Evolutionary conservation across 2,888 invertebrate genomes (phyloP).

Genomic region (Amblyteles armatorius): DNA sequence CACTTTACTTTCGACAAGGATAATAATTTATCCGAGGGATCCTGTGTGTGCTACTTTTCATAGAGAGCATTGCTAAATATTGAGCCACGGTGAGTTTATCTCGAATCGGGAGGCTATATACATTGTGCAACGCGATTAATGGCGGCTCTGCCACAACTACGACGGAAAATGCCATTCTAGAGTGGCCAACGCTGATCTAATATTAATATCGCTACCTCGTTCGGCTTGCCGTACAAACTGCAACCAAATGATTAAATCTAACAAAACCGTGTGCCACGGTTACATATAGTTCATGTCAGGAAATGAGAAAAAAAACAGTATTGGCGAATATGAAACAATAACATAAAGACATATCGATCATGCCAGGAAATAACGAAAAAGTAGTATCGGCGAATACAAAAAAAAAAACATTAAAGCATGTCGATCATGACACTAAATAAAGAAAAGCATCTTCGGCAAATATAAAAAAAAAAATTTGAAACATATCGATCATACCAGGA

Average conservation of each 20-base stretch:
- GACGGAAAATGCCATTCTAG: background rate
- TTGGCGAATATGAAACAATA: background rate
- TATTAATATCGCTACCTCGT: background rate
- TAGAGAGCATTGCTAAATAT: constrained; percentile 47
- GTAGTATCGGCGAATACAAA: background rate
- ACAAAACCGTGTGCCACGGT: no score
- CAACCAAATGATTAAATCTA: no score
- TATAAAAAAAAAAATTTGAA: background rate
- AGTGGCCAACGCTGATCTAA: constrained; percentile 2
- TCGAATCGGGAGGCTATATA: constrained; percentile 33
- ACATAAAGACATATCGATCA: background rate
- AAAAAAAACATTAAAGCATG: background rate
- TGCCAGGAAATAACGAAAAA: background rate
- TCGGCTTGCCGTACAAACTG: no score
- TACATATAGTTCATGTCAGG: background rate
- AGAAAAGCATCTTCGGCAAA: background rate
- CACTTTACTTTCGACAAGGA: constrained; percentile 42
- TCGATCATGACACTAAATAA: background rate
- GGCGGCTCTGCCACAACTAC: constrained; percentile 1
- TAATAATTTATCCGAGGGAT: constrained; percentile 52
- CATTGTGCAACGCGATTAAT: constrained; percentile 36
- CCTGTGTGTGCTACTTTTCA: constrained; percentile 25
- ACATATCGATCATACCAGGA: no score
- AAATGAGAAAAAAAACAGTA: background rate
- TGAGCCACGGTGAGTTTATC: constrained; percentile 25